phyloP scores from a whole-genome alignment of 2,888 invertebrate species.

The Thereva unica region DNA sequence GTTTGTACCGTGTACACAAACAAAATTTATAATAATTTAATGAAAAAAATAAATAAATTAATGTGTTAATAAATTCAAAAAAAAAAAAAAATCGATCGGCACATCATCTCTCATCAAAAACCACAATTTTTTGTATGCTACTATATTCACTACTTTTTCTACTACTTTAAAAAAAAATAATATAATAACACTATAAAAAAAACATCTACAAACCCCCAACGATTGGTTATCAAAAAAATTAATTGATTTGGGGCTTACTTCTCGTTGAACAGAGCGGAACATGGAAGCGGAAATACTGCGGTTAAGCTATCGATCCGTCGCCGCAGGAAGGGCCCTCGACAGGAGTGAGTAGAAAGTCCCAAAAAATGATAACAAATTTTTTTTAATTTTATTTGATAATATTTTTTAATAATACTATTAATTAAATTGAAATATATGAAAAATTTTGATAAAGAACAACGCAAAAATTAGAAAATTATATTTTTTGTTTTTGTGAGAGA shows the following conservation, averaged over 20 bases:
- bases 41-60: not conserved
- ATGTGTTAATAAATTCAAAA: slow-evolving; percentile 11
- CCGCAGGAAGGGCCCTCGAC: slow-evolving; percentile 45
- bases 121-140: no score
- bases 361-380: slow-evolving; percentile 19
- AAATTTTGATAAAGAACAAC: slow-evolving; percentile 38
- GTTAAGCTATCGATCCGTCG: slow-evolving; percentile 46
- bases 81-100: slow-evolving; percentile 20
- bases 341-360: slow-evolving; percentile 45
- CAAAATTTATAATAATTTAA: slow-evolving; percentile 11
- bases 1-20: slow-evolving; percentile 5
- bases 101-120: slow-evolving; percentile 3
- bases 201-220: slow-evolving; percentile 5
- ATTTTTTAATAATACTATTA: slow-evolving; percentile 11
- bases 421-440: slow-evolving; percentile 29
- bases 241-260: slow-evolving; percentile 29
- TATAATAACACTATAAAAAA: slow-evolving; percentile 4
- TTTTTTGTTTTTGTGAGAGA: slow-evolving; percentile 8
- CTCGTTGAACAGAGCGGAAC: slow-evolving; percentile 43
- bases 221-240: slow-evolving; percentile 24
- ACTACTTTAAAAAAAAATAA: slow-evolving; percentile 16
- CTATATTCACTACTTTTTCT: not conserved
- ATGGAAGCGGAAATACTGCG: slow-evolving; percentile 44
- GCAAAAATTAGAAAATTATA: slow-evolving; percentile 10
- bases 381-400: slow-evolving; percentile 6